Base-by-base conservation (phyloP, 2,797 vertebrate genomes). In the Psittacula echo region DNA sequence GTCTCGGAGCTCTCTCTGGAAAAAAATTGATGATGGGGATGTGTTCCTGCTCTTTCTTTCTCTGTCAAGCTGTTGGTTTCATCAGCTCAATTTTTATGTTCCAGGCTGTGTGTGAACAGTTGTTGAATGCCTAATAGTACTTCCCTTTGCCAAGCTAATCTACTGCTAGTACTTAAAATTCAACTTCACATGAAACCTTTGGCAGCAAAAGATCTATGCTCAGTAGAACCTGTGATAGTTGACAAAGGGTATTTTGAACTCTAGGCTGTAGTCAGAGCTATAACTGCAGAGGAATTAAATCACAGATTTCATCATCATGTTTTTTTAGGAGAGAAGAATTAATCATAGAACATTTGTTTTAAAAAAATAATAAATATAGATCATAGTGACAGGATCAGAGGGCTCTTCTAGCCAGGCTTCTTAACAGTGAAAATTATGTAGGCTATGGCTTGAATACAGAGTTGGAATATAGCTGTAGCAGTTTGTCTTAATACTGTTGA, bases 321-420 rank as follows among this genome's bases (percentile, higher is more conserved):
- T 47, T 67, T 77, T 93, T 93, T 60, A 89, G 47, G 60, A 82
- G 68, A 89, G 47, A 93, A 10, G 91, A 94, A 94, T 92, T 91
- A 93, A 89, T 80, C 77, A 87, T 32, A 80, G 75, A 62, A 86
- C 7, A 7, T 72, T 92, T 91, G 42, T 54, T 94, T 85, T 30
- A 89, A 39, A 88, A 90, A 85, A 51, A 79, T 92, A 91, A 85
- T 41, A 77, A 93, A 79, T 61, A 32, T 39, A 68, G 48, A 83
- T 45, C 16, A 75, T 27, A 30, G 64, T 95, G 74, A 85, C 37
- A 53, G 39, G 77, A 91, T 45, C 17, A 32, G 54, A 80, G 11
- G 26, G 27, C 27, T 95, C 37, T 94, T 65, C 77, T 56, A 92
- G 42, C 75, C 67, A 94, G 45, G 22, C 56, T 85, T 65, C 26